Conservation (phyloP, 2,888 invertebrate genomes). For the Drosophila paramelanica region DNA sequence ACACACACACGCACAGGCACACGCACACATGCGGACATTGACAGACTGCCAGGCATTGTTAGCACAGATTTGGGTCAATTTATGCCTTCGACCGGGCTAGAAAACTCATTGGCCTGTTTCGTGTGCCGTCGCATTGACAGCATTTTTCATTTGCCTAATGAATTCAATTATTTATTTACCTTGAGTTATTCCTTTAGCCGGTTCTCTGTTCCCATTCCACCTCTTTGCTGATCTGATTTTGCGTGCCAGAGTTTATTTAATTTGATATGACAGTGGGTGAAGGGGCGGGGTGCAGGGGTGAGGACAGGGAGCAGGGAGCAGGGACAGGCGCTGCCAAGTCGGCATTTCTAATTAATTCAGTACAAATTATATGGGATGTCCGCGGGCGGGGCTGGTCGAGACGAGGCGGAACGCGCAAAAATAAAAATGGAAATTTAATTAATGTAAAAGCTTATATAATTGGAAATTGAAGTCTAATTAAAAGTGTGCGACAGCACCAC, state of each 20-base stretch:
- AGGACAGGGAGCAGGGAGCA: conserved; percentile 1
- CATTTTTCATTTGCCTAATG: conserved; percentile 83
- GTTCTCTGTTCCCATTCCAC: conserved; percentile 7
- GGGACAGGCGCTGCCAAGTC: conserved; percentile 42
- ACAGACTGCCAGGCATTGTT: conserved; percentile 60
- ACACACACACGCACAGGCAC: not conserved
- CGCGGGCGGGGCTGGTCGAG: conserved; percentile 14
- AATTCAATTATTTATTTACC: conserved; percentile 84
- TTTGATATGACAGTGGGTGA: conserved; percentile 40
- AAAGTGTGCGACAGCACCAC: conserved; percentile 61
- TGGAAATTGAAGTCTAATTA: conserved; percentile 76
- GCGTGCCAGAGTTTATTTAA: conserved; percentile 58
- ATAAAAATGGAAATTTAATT: conserved; percentile 82
- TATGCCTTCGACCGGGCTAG: conserved; percentile 40
- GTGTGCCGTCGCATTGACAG: conserved; percentile 67
- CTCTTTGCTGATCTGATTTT: conserved; percentile 60
- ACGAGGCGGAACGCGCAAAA: conserved; percentile 13
- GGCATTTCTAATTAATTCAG: conserved; percentile 77
- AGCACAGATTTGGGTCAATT: conserved; percentile 75
- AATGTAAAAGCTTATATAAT: conserved; percentile 75
- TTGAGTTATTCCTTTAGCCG: conserved; percentile 65
- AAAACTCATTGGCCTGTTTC: conserved; percentile 33
- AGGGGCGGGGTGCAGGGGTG: not conserved
- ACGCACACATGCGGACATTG: conserved; percentile 32
- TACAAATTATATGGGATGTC: conserved; percentile 66